A percentile compares a stretch with the other conserved stretches of the same genome.
Evolutionary conservation across 2,797 vertebrate species (phyloP).

Genomic region (Sylvilagus floridanus): DNA sequence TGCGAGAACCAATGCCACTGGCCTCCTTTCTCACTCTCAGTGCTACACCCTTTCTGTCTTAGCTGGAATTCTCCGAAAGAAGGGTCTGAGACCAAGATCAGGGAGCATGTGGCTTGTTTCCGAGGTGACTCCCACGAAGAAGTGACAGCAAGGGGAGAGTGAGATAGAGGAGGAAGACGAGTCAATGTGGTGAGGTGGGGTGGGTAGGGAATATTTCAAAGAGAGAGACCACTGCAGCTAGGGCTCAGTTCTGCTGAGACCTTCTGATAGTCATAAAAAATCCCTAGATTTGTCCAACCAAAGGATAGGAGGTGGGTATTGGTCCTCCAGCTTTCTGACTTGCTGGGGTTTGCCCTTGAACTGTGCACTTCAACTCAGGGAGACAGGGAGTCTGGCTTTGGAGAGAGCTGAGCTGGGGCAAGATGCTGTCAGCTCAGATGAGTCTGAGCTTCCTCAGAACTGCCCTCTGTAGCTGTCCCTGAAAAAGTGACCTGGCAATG

Average conservation of each 20-base stretch:
- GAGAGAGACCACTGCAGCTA: neutral
- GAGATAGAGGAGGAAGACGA: neutral
- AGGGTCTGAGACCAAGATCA: neutral
- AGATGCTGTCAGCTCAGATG: neutral
- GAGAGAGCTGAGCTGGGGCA: neutral
- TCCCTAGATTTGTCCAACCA: neutral
- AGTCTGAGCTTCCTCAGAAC: neutral
- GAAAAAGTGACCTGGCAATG: neutral
- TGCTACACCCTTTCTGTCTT: neutral
- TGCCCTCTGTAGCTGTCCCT: too few species aligned
- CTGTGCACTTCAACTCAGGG: neutral
- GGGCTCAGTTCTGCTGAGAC: neutral
- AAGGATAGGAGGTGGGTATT: neutral
- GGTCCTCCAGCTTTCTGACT: neutral
- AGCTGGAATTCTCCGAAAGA: neutral
- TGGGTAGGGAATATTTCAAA: too few species aligned
- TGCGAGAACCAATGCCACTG: neutral
- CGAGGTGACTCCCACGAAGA: neutral
- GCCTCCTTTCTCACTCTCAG: neutral
- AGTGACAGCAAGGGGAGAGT: neutral
- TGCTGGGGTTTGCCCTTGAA: neutral
- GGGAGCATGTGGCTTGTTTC: neutral
- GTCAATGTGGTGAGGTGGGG: neutral
- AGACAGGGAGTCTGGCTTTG: neutral
- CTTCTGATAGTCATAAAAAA: neutral